Percentiles rank a stretch among this genome's conserved stretches.
phyloP scores from a whole-genome alignment of 2,888 invertebrate genomes.

The Erebia epiphron region DNA sequence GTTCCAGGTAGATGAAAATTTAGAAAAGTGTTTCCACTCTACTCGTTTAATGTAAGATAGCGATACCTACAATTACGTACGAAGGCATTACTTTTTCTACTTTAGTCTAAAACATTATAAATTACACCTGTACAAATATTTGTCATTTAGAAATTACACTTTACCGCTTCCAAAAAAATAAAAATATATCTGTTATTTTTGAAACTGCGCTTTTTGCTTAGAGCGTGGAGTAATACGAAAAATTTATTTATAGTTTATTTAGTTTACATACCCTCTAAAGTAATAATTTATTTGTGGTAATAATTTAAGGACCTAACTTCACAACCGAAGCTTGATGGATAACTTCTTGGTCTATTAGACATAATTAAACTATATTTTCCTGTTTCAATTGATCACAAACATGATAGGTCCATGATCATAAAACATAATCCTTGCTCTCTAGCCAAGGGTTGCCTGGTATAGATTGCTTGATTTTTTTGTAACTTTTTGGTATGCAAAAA shows the following conservation, averaged over 20 bases:
- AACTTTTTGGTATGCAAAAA: too few species aligned
- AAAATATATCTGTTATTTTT: neutral
- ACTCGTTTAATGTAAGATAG: neutral
- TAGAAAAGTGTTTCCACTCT: neutral
- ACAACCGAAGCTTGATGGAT: neutral
- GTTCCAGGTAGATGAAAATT: neutral
- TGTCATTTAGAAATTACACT: conserved; percentile 8
- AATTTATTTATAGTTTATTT: neutral
- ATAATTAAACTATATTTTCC: too few species aligned
- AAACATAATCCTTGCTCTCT: neutral
- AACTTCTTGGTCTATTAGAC: neutral
- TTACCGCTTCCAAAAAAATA: neutral
- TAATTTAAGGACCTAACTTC: too few species aligned
- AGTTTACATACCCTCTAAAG: too few species aligned
- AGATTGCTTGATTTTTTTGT: too few species aligned
- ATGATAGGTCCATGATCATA: neutral
- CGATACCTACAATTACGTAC: neutral
- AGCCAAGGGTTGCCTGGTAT: neutral
- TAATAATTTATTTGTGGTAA: too few species aligned
- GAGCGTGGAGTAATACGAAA: neutral
- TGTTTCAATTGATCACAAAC: neutral
- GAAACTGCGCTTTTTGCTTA: neutral
- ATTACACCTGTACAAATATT: conserved; percentile 4
- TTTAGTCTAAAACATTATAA: conserved; percentile 5
- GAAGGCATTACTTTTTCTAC: neutral